Evolutionary conservation across 1,140 invertebrate genomes (phyloP), one percentile per base, ranked within the genome.

Genomic region (Drosophila rhopaloa): DNA sequence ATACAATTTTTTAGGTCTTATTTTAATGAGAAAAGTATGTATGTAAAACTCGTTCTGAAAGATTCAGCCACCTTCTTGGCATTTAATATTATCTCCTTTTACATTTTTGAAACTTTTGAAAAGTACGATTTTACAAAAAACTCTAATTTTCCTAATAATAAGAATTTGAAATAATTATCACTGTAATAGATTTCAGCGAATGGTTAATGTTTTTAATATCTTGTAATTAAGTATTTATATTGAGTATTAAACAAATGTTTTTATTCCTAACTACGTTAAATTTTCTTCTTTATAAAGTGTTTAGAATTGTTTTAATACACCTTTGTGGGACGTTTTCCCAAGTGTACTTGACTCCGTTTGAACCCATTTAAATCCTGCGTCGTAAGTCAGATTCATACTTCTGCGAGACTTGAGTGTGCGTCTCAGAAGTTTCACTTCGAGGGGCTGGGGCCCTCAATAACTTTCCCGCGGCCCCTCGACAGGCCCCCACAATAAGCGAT

Each of bases 401-500:
- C 40, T 57, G 11, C 55, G 8, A 27, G 19, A 6, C 5, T 16
- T 14, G n/a, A 43, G 19, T 53, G 50, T 74, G 70, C 51, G 57
- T 46, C 55, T 53, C 46, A 72, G 54, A 73, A 72, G 70, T 73
- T 73, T 72, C 54, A 53, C 70, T 60, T 53, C 9, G 29, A 47
- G 54, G 47, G 40, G 47, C 41, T 68, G 48, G 56, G 81, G 78
- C 76, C 65, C 81, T 82, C 82, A 82, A 85, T 85, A 85, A 86
- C 81, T 85, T 86, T 86, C 74, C 74, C 60, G 35, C 53, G 32
- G n/a, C 48, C 48, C 59, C 50, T 62, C 41, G 77, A 74, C 81
- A 84, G 85, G 81, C 81, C 81, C 77, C 83, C 81, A 85, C 81
- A 46, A 50, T 50, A 40, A 72, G 81, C 59, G 73, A 76, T 76